phyloP scores from a whole-genome alignment of 2,797 vertebrate genomes.

The Lates japonicus region DNA sequence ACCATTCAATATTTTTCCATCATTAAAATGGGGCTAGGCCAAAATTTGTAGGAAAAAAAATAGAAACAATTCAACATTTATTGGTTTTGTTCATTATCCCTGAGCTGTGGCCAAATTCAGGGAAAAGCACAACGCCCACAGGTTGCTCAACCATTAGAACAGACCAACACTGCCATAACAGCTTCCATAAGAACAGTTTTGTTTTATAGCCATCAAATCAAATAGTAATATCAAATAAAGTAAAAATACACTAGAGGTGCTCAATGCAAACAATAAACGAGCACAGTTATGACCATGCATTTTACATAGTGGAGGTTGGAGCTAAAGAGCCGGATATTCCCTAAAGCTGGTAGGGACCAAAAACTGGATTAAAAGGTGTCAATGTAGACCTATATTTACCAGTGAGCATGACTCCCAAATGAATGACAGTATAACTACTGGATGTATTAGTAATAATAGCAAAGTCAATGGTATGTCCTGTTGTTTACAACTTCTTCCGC shows the following conservation, averaged over 20 bases:
- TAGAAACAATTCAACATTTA: background rate
- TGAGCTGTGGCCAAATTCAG: background rate
- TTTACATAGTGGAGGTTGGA: background rate
- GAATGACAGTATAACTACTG: background rate
- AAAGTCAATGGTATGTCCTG: too few relatives aligned
- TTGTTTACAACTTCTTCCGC: too few relatives aligned
- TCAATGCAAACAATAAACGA: background rate
- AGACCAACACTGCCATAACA: background rate
- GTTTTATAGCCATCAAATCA: background rate
- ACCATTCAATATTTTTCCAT: background rate
- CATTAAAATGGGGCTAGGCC: too few relatives aligned
- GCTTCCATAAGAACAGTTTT: too few relatives aligned
- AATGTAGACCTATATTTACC: background rate
- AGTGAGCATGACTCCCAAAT: background rate
- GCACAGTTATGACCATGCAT: background rate
- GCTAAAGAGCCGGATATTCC: too few relatives aligned
- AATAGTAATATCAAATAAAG: background rate
- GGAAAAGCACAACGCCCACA: background rate
- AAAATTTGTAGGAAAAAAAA: background rate
- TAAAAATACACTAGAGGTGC: background rate
- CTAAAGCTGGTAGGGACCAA: background rate
- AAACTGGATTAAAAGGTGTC: background rate
- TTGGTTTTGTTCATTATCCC: background rate
- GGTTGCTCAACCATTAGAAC: background rate
- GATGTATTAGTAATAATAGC: too few relatives aligned